These are phyloP conservation scores for Numenius phaeopus DNA, from an alignment of 2,797 vertebrate species.

Conservation along the genomic window DNA sequence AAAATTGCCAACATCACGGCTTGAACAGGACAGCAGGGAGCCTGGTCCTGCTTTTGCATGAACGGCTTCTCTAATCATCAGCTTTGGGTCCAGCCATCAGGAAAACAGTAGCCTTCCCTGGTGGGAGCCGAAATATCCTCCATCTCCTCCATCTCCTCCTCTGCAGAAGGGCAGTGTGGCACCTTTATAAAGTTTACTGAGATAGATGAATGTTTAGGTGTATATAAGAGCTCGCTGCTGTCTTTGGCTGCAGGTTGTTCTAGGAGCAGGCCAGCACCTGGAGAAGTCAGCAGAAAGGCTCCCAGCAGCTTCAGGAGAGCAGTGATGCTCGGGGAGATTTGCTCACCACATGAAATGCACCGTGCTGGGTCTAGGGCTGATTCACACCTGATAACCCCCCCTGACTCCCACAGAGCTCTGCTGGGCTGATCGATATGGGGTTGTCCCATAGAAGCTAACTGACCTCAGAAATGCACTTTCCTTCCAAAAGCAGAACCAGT, in stretches of 20 bases:
- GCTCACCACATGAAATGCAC: background rate
- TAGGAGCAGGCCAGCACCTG: background rate
- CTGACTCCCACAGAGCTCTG: background rate
- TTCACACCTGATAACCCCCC: background rate
- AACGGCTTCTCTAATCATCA: background rate
- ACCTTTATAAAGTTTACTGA: background rate
- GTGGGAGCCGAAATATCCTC: background rate
- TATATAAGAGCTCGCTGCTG: background rate
- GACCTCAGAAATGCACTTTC: background rate
- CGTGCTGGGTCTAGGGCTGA: accelerated
- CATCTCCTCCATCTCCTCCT: background rate
- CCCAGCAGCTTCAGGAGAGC: background rate
- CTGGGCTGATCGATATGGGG: background rate
- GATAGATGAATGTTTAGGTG: background rate
- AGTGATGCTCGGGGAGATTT: background rate
- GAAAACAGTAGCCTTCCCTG: background rate
- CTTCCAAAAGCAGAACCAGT: background rate
- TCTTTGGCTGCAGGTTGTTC: background rate
- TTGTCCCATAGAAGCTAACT: background rate
- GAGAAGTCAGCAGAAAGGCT: background rate
- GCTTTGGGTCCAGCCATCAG: background rate
- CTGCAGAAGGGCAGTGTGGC: background rate
- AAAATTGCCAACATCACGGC: accelerated
- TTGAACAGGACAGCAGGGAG: background rate
- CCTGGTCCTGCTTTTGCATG: background rate